Evolutionary conservation across 2,888 invertebrate species (phyloP).

Genomic region (Nymphalis c-album): DNA sequence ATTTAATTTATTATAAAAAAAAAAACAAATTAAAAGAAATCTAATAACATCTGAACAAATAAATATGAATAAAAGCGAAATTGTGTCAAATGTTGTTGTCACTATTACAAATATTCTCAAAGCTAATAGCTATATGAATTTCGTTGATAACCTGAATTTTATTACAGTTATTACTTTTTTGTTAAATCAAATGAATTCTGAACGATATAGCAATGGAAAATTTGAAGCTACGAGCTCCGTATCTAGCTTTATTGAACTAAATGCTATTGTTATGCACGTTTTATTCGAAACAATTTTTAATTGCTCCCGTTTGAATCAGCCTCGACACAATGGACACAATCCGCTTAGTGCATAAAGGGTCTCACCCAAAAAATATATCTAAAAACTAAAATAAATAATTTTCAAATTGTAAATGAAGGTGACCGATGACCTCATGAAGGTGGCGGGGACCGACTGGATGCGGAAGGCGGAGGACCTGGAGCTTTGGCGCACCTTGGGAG

Average conservation of each 20-base stretch:
- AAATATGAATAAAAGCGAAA: too few species aligned
- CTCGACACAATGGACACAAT: slow-evolving; percentile 29
- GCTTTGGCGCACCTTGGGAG: too few species aligned
- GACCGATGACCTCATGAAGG: too few species aligned
- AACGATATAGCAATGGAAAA: slow-evolving; percentile 11
- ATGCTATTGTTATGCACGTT: slow-evolving; percentile 26
- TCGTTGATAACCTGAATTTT: background rate
- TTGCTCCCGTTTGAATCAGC: slow-evolving; percentile 24
- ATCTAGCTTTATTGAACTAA: slow-evolving; percentile 13
- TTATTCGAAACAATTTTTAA: slow-evolving; percentile 29
- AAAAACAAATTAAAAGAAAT: too few species aligned
- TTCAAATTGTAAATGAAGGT: too few species aligned
- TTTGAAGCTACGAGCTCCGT: slow-evolving; percentile 1
- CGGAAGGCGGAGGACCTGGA: too few species aligned
- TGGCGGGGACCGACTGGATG: too few species aligned
- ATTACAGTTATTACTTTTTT: slow-evolving; percentile 3
- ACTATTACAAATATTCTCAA: too few species aligned
- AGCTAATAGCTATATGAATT: background rate
- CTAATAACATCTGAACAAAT: too few species aligned
- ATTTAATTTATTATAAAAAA: too few species aligned
- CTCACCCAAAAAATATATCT: slow-evolving; percentile 25
- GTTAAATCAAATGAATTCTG: slow-evolving; percentile 9
- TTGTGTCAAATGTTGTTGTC: too few species aligned
- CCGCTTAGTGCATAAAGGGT: slow-evolving; percentile 31
- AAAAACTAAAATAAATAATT: slow-evolving; percentile 17